Evolutionary conservation across 2,888 invertebrate genomes (phyloP), one percentile per base, ranked within the genome.

Genomic region (Anorthoa munda): DNA sequence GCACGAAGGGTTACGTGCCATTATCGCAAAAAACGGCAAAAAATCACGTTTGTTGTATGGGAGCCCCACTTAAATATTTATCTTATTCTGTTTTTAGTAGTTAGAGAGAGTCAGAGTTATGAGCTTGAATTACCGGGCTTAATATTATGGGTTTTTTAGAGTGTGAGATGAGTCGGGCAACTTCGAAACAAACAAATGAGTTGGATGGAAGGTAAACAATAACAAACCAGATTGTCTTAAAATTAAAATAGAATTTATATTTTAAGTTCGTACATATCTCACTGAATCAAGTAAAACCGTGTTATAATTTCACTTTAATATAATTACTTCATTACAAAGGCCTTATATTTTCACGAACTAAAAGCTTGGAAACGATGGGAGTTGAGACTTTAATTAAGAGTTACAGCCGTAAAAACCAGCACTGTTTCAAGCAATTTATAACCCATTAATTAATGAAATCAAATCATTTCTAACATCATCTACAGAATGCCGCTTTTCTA

Each of bases 321-420:
- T 66, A 66, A 66, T 74, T 48, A 63, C 51, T 59, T 68, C 21
- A 67, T 76, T 61, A 77, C 13, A 13, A 77, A 79, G 26, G 46
- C 21, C 21, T 67, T 63, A 50, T 59, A 72, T 64, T 79, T 59
- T 55, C 79, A 56, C 26, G 26, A 46, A 75, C 59, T 59, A 23
- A 79, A 71, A 67, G 60, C 65, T 61, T 72, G 9, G 39, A 75
- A 71, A 64, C 48, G 13, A 66, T 59, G 67, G 58, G 53, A 67
- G 56, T 58, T 61, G 26, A 58, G 53, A 66, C 68, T 82, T 82
- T 79, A 82, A 83, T 83, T 78, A 82, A 65, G 78, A 82, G 26
- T 78, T 69, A 72, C 59, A 70, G 39, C 60, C 55, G 31, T 66
- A 69, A 82, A 61, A 82, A 72, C 61, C 61, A 21, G 59, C 61